Base-by-base conservation (phyloP, 2,888 invertebrate genomes). In the Drosophila maculinotata region DNA sequence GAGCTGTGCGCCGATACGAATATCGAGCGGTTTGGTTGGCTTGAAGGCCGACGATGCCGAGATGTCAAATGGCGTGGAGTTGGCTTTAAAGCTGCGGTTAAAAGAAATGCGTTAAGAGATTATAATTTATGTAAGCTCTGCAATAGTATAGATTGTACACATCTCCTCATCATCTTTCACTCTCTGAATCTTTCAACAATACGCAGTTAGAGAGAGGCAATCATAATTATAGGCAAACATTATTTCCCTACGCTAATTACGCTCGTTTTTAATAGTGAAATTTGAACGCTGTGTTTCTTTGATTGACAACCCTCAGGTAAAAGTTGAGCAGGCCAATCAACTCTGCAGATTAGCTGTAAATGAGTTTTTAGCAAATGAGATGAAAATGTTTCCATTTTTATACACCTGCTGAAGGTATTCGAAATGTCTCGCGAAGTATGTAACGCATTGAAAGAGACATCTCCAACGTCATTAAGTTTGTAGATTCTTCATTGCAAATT, bases 11-110 rank as follows among this genome's bases (percentile, higher is more conserved):
- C 44, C 51, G 36, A 39, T 49, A 44, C 79, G 71, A 45, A 89
- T 78, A 60, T 91, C 90, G 66, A 91, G 71, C 41, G 90, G 90
- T 56, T 88, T 89, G 70, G 90, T 86, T 66, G 91, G 89, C 82
- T 90, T 91, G 44, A 91, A 91, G 28, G 89, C 86, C 60, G 90
- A 89, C 62, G 87, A 69, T 49, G 83, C 75, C 72, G 89, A 88
- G 70, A 80, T 88, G 73, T 89, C 88, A 48, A 86, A 79, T 58
- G 86, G 76, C 63, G 86, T 76, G 25, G 88, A 83, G 65, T 87
- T 86, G 52, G 89, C 89, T 87, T 89, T 89, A 47, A 89, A 89
- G 88, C 90, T 89, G 72, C 14, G 54, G 15, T 56, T 36, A 65
- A 63, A 64, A 45, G 14, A 44, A 63, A 63, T 23, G 9, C 35